Evolutionary conservation across 1,140 invertebrate genomes (phyloP).

Genomic region (Pseudoatta argentina): DNA sequence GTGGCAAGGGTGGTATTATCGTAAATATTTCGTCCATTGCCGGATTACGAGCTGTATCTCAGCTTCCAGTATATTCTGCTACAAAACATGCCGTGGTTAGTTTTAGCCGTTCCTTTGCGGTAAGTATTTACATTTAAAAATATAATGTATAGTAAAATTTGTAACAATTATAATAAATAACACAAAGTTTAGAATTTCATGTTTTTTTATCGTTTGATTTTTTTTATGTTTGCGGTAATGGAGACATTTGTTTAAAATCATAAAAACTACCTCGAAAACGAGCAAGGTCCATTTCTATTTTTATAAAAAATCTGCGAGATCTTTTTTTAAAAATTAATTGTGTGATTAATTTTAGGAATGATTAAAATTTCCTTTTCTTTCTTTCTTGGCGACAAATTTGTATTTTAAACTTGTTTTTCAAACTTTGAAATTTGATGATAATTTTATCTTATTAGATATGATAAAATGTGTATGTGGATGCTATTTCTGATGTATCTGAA

Average conservation of each 20-base stretch:
- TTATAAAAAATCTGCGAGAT: no score
- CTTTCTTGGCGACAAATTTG: background rate
- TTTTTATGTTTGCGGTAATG: no score
- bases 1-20: conserved; percentile 88
- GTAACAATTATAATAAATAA: background rate
- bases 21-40: conserved; percentile 89
- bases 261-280: no score
- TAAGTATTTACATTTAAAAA: conserved; percentile 63
- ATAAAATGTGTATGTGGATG: no score
- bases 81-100: conserved; percentile 90
- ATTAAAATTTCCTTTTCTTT: background rate
- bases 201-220: no score
- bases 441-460: background rate
- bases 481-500: no score
- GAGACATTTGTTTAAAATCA: no score
- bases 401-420: background rate
- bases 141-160: background rate
- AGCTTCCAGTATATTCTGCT: conserved; percentile 89
- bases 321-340: background rate
- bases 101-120: conserved; percentile 85
- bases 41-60: conserved; percentile 87
- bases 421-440: background rate
- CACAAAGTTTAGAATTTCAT: no score
- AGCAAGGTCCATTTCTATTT: no score
- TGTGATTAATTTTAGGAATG: background rate